These are phyloP conservation scores for Chloromyia formosa DNA, from an alignment of 2,888 invertebrate genomes.

Conservation along the genomic window DNA sequence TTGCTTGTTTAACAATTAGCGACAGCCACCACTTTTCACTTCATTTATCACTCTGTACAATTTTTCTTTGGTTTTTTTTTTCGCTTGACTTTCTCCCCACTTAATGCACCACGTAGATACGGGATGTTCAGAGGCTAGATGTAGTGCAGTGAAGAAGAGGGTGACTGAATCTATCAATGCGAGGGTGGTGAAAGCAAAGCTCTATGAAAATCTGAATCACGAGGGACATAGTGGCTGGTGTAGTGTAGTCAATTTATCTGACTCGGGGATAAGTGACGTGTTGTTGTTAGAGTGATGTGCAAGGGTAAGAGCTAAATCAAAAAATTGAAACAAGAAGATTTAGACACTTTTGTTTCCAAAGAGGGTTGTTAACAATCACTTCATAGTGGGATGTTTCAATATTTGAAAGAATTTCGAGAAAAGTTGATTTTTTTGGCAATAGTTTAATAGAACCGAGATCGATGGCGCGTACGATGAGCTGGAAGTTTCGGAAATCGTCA, in stretches of 20 bases:
- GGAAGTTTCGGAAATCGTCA: too few relatives aligned
- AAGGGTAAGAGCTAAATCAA: neutral
- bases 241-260: conserved; percentile 60
- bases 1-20: conserved; percentile 50
- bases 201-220: neutral
- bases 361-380: neutral
- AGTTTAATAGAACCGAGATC: too few relatives aligned
- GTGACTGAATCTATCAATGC: too few relatives aligned
- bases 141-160: too few relatives aligned
- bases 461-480: too few relatives aligned
- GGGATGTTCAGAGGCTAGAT: too few relatives aligned
- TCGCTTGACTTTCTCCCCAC: neutral
- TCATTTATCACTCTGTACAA: conserved; percentile 45
- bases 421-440: too few relatives aligned
- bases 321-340: neutral
- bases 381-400: neutral
- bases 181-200: neutral
- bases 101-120: too few relatives aligned
- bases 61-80: conserved; percentile 24
- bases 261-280: conserved; percentile 50
- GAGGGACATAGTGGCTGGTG: neutral
- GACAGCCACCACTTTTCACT: conserved; percentile 48
- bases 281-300: conserved; percentile 16
- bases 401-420: neutral
- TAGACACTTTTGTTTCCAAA: neutral